Conservation (phyloP, 2,888 invertebrate genomes). For the Drosophila atroscutellata region DNA sequence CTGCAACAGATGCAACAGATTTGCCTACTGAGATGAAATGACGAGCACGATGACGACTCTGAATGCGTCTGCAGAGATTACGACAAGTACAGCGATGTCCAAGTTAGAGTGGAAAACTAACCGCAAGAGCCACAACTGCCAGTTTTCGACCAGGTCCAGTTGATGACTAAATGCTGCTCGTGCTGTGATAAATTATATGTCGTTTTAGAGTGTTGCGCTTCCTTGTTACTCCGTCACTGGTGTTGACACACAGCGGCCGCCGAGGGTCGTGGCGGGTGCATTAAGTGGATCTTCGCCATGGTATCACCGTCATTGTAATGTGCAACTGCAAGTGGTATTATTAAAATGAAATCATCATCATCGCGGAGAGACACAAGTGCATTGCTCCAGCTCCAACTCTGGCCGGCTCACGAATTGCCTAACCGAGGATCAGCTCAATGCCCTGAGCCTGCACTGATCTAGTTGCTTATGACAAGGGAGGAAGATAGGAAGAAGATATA, state of each 20-base stretch:
- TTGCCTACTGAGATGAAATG: constrained; percentile 72
- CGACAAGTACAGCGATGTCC: constrained; percentile 46
- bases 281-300: constrained; percentile 50
- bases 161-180: constrained; percentile 82
- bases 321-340: constrained; percentile 74
- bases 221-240: constrained; percentile 82
- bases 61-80: constrained; percentile 46
- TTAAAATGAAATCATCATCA: constrained; percentile 84
- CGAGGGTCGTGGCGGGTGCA: constrained; percentile 42
- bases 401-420: constrained; percentile 1
- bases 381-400: constrained; percentile 10
- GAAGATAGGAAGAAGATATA: constrained; percentile 17
- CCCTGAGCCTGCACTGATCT: constrained; percentile 47
- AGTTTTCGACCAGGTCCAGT: constrained; percentile 52
- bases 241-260: constrained; percentile 64
- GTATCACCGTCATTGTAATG: constrained; percentile 20
- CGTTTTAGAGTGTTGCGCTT: constrained; percentile 83
- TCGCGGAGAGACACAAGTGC: constrained; percentile 71
- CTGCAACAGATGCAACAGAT: constrained; percentile 70
- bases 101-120: constrained; percentile 43
- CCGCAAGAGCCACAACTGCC: constrained; percentile 22
- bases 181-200: constrained; percentile 83
- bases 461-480: constrained; percentile 66
- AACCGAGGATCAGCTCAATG: constrained; percentile 39
- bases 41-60: constrained; percentile 37